A percentile compares a stretch with the other conserved stretches of the same genome.
phyloP scores from a whole-genome alignment of 2,888 invertebrate genomes.

The Trissonchulus latispiculum region DNA sequence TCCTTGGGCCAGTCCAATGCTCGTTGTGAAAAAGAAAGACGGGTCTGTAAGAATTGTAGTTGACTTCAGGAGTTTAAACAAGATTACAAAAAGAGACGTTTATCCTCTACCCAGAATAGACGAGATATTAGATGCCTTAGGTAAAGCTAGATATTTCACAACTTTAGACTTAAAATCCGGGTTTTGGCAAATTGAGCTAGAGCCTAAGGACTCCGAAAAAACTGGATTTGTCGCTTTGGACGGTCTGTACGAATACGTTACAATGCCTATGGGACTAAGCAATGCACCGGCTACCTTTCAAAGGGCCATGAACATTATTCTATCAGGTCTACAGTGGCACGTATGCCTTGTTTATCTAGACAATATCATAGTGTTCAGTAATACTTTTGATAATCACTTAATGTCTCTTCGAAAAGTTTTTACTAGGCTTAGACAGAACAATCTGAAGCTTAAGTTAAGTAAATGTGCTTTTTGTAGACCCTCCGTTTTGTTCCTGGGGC shows the following conservation, averaged over 20 bases:
- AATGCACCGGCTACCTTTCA: conserved; percentile 28
- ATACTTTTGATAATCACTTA: neutral
- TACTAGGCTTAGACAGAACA: neutral
- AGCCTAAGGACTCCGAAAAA: conserved; percentile 23
- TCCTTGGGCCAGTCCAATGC: conserved; percentile 8
- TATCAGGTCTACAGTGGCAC: neutral
- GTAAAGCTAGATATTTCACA: neutral
- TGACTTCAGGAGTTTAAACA: conserved; percentile 9
- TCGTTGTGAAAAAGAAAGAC: neutral
- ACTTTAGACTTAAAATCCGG: conserved; percentile 20
- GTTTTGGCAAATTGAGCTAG: conserved; percentile 21
- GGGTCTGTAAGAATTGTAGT: neutral
- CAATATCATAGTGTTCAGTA: neutral
- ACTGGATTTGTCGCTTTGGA: conserved; percentile 26
- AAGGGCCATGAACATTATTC: conserved; percentile 16
- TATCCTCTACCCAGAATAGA: conserved; percentile 12
- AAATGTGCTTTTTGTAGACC: neutral
- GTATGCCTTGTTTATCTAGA: conserved; percentile 12
- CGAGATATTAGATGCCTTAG: neutral
- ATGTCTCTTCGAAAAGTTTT: neutral
- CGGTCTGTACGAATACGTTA: conserved; percentile 27
- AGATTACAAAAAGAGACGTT: conserved; percentile 9
- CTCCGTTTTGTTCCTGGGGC: neutral
- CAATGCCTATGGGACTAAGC: too few relatives aligned
- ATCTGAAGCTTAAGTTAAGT: neutral